phyloP scores from a whole-genome alignment of 2,113 vertebrate species.

The Sardina pilchardus region DNA sequence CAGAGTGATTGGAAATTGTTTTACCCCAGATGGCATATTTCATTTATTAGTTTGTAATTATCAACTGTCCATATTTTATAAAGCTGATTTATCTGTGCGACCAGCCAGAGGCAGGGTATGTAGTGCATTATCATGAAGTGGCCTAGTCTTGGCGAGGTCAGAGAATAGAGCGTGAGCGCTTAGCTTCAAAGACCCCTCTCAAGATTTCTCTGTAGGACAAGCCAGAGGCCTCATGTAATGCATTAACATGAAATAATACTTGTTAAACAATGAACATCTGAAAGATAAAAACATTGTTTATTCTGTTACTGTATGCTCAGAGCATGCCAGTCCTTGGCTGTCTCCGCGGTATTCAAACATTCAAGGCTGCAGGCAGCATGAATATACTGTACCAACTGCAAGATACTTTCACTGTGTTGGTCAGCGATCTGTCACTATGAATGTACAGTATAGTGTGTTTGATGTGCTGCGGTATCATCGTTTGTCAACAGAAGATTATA shows the following conservation, averaged over 20 bases:
- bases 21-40: not conserved
- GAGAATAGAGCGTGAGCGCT: no score
- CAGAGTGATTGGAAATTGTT: not conserved
- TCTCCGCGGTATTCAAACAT: no score
- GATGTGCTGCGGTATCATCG: not conserved
- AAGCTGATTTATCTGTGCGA: not conserved
- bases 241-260: not conserved
- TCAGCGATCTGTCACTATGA: not conserved
- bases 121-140: no score
- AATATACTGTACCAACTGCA: not conserved
- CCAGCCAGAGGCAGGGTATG: not conserved
- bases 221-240: not conserved
- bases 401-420: not conserved
- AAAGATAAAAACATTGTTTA: not conserved
- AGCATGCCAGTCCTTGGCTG: no score
- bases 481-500: not conserved
- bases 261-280: not conserved
- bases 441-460: not conserved
- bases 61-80: not conserved
- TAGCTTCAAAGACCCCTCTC: no score
- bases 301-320: no score
- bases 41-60: not conserved
- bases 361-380: no score
- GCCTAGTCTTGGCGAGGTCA: no score
- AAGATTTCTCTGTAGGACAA: not conserved